Conservation (phyloP, 2,888 invertebrate genomes). For the Drosophila differens region DNA sequence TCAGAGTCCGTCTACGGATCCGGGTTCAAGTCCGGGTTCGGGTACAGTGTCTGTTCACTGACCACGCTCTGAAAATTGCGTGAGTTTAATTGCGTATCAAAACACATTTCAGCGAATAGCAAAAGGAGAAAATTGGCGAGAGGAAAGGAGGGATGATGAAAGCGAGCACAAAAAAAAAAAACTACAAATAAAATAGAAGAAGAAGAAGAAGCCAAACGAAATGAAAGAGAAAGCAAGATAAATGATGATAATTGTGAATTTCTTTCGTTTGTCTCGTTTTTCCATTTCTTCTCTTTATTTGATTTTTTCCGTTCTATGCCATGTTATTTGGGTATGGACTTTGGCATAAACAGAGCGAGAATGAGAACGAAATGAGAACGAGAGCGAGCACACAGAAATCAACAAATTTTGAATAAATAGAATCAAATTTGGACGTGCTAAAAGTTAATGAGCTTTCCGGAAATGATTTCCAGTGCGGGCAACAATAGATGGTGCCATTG, state of each 20-base stretch:
- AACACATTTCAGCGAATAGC: constrained; percentile 40
- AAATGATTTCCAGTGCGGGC: constrained; percentile 58
- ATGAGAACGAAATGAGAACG: background rate
- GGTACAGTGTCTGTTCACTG: constrained; percentile 39
- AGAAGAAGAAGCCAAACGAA: constrained; percentile 7
- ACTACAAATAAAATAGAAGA: background rate
- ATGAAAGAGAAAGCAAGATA: constrained; percentile 28
- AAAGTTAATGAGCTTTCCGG: constrained; percentile 71
- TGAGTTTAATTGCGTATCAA: constrained; percentile 69
- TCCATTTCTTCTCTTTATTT: background rate
- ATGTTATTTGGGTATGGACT: constrained; percentile 29
- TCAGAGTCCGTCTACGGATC: constrained; percentile 22
- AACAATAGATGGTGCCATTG: constrained; percentile 13
- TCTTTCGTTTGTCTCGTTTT: constrained; percentile 16
- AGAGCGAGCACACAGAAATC: constrained; percentile 11
- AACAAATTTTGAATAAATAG: constrained; percentile 60
- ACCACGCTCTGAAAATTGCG: constrained; percentile 54
- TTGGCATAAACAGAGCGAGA: constrained; percentile 27
- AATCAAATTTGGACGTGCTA: constrained; percentile 64
- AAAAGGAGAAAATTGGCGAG: background rate
- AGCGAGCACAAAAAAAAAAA: constrained; percentile 1
- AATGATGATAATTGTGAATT: constrained; percentile 41
- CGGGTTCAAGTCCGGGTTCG: constrained; percentile 14
- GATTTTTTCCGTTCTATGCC: background rate
- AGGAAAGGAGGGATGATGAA: background rate